Conservation (phyloP, 2,797 vertebrate species). For the Denticeps clupeoides region DNA sequence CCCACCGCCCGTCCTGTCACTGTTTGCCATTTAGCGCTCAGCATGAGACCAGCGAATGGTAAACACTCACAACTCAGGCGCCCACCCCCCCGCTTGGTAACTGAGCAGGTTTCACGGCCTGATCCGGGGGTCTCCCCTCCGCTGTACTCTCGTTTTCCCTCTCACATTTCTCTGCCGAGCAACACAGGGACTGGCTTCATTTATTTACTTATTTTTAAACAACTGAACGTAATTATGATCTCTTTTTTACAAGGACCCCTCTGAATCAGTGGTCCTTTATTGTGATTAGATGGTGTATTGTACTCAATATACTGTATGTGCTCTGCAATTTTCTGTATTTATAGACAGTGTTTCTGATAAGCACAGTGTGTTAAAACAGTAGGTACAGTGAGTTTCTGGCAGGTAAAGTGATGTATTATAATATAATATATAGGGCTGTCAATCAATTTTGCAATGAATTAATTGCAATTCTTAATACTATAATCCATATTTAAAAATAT, state of each 20-base stretch:
- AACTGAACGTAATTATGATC: not conserved
- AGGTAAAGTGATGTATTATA: too few relatives aligned
- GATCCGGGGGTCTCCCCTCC: conserved; percentile 9
- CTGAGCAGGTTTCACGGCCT: conserved; percentile 32
- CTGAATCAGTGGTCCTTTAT: conserved; percentile 3
- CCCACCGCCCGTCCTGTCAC: conserved; percentile 24
- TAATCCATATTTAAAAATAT: too few relatives aligned
- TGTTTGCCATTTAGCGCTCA: conserved; percentile 42
- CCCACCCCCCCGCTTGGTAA: conserved; percentile 32
- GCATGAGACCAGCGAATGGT: conserved; percentile 41
- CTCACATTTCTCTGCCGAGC: conserved; percentile 9
- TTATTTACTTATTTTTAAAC: not conserved
- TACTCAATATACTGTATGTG: not conserved
- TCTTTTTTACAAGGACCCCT: not conserved
- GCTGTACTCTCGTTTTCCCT: conserved; percentile 12
- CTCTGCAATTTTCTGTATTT: not conserved
- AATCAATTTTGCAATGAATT: too few relatives aligned
- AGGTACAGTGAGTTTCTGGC: too few relatives aligned
- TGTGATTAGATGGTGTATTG: not conserved
- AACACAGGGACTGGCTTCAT: not conserved
- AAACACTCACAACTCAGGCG: conserved; percentile 37
- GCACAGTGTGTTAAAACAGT: too few relatives aligned
- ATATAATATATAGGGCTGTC: too few relatives aligned
- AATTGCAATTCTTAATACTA: too few relatives aligned
- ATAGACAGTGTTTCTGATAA: too few relatives aligned